Evolutionary conservation across 2,113 vertebrate species (phyloP).

Genomic region (Xiphophorus couchianus): DNA sequence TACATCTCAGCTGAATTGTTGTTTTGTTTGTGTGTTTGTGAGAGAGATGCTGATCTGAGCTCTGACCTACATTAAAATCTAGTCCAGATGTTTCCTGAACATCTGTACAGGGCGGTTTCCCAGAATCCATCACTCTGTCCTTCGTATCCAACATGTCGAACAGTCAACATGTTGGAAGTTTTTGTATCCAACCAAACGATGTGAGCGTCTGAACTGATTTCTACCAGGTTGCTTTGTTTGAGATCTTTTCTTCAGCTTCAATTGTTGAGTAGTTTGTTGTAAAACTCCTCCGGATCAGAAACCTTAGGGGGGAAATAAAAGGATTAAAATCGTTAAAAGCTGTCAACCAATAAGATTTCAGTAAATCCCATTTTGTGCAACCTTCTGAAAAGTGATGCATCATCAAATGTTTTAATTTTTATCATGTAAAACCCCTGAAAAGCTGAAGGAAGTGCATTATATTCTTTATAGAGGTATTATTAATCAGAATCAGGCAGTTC

Average conservation of each 20-base stretch:
- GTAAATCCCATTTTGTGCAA: background rate
- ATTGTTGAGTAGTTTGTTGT: background rate
- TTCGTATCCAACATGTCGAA: background rate
- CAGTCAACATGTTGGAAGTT: background rate
- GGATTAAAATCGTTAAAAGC: slow-evolving; percentile 1
- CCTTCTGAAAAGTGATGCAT: background rate
- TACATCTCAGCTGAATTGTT: background rate
- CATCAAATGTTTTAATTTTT: background rate
- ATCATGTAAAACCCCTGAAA: background rate
- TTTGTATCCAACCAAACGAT: slow-evolving; percentile 2
- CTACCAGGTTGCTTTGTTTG: background rate
- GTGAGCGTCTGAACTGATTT: background rate
- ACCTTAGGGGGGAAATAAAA: slow-evolving; percentile 33
- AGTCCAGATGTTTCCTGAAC: slow-evolving; percentile 58
- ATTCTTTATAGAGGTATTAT: background rate
- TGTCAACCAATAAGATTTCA: background rate
- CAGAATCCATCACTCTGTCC: slow-evolving; percentile 2
- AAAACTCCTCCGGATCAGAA: slow-evolving; percentile 2
- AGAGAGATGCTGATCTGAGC: slow-evolving; percentile 20
- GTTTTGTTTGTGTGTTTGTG: background rate
- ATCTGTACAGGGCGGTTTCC: slow-evolving; percentile 38
- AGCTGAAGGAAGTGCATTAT: background rate
- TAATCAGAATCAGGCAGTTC: background rate
- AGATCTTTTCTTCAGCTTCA: slow-evolving; percentile 4
- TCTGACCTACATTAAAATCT: slow-evolving; percentile 55